Conservation (phyloP, 2,113 vertebrate species). For the Fukomys damarensis region DNA sequence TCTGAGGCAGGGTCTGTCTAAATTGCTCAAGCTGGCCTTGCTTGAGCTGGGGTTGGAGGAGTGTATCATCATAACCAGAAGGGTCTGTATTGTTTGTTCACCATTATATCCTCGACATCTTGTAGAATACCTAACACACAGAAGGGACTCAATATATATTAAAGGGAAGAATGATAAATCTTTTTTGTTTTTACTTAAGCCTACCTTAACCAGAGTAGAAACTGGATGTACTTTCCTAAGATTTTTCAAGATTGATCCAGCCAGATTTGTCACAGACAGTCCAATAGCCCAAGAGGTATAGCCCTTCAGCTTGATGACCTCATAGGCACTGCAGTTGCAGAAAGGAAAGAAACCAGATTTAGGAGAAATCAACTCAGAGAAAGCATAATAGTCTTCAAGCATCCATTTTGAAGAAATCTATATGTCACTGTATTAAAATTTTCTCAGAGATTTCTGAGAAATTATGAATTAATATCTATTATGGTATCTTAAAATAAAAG, state of each 20-base stretch:
- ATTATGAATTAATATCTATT: neutral
- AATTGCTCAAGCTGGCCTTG: neutral
- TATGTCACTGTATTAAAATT: neutral
- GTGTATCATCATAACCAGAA: neutral
- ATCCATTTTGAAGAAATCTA: neutral
- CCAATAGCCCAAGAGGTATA: constrained; percentile 99
- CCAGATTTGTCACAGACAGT: constrained; percentile 95
- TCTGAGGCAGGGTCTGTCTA: neutral
- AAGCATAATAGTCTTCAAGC: neutral
- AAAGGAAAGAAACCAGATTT: constrained; percentile 36
- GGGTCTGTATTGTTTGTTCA: constrained; percentile 4
- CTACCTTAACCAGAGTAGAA: constrained; percentile 95
- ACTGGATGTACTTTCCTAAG: constrained; percentile 95
- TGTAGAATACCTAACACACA: neutral
- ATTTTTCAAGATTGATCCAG: constrained; percentile 94
- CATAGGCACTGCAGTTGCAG: constrained; percentile 90
- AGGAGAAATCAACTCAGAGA: constrained; percentile 12
- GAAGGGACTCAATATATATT: neutral
- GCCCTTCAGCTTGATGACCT: constrained; percentile 98
- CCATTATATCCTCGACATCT: constrained; percentile 15
- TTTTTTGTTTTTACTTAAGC: constrained; percentile 25
- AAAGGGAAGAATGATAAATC: neutral
- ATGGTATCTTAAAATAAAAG: neutral
- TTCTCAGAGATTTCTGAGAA: neutral
- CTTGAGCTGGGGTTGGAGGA: neutral